Evolutionary conservation across 2,113 vertebrate genomes (phyloP).

Genomic region (Rallus limicola): DNA sequence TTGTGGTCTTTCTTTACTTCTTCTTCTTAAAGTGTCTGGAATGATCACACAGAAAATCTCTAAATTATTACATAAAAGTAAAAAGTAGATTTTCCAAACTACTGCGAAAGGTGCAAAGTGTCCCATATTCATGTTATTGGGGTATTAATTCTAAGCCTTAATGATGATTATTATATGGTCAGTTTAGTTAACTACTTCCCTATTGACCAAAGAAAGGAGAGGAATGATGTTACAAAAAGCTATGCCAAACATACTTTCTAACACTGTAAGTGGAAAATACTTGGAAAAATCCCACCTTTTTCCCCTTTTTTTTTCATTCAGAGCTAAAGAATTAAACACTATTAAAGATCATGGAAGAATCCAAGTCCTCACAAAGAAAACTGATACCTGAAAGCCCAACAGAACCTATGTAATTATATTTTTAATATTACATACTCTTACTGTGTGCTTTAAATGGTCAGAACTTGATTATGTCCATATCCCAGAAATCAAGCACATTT

Average conservation of each 20-base stretch:
- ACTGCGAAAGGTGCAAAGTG: not conserved
- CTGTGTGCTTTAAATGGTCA: not conserved
- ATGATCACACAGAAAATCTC: not conserved
- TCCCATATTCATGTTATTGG: not conserved
- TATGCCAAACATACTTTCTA: not conserved
- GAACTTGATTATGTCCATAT: not conserved
- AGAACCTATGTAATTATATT: not conserved
- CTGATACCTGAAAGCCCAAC: not conserved
- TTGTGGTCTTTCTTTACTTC: not conserved
- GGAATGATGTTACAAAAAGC: not conserved
- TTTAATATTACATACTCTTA: not conserved
- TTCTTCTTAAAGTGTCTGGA: not conserved
- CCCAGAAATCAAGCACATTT: not conserved
- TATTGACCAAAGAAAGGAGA: not conserved
- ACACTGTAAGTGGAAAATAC: not conserved
- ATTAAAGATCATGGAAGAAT: not conserved
- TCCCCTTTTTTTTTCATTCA: not conserved
- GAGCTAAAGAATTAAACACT: not conserved
- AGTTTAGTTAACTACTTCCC: not conserved
- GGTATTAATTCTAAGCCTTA: not conserved
- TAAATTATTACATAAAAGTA: not conserved
- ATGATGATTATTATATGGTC: not conserved
- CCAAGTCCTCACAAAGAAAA: not conserved
- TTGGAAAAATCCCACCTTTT: not conserved
- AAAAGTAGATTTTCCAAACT: not conserved